These are phyloP conservation scores for Thalassarche chlororhynchos DNA, from an alignment of 2,113 vertebrate genomes.

Conservation along the genomic window DNA sequence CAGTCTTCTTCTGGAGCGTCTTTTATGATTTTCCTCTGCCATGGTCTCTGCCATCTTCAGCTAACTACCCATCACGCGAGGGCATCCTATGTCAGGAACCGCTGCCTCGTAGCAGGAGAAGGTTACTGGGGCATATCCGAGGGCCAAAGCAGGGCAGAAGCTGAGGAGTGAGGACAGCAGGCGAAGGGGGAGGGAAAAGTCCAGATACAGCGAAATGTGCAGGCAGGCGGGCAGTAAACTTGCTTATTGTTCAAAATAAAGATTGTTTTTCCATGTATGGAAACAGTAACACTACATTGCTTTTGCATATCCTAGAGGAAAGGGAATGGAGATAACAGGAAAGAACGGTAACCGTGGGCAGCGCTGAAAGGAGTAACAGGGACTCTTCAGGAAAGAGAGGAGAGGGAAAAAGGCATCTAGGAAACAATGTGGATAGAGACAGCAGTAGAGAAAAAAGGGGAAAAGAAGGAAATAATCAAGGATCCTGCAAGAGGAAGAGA, in stretches of 20 bases:
- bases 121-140: background rate
- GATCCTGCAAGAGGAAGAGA: background rate
- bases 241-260: background rate
- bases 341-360: background rate
- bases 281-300: background rate
- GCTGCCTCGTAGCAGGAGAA: background rate
- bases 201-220: background rate
- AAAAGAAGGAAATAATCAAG: background rate
- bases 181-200: background rate
- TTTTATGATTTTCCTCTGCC: background rate
- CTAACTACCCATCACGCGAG: fast-evolving
- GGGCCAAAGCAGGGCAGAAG: background rate
- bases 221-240: background rate
- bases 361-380: background rate
- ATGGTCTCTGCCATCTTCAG: background rate
- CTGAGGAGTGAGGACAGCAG: background rate
- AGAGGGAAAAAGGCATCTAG: background rate
- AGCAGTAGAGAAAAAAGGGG: background rate
- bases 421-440: background rate
- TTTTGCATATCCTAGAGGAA: background rate
- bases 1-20: fast-evolving
- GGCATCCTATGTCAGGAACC: fast-evolving
- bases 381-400: background rate
- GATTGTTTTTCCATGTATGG: background rate
- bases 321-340: background rate